Conservation (phyloP, 2,888 invertebrate genomes). For the Liodrosophila aerea region DNA sequence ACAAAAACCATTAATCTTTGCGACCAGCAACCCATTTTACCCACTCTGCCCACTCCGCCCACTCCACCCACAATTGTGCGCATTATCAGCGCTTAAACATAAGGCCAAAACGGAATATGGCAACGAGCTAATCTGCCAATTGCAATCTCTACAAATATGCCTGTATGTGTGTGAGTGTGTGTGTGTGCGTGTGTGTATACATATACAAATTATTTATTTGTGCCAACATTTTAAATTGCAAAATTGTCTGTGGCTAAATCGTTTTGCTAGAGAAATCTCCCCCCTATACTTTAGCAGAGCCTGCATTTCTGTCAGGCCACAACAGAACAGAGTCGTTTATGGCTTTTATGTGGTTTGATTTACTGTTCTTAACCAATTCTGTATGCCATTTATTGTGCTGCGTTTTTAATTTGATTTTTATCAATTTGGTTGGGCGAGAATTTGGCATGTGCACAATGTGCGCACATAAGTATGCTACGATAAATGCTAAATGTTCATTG, state of each 20-base stretch:
- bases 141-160: conserved; percentile 64
- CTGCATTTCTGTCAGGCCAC: conserved; percentile 41
- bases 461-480: conserved; percentile 36
- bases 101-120: conserved; percentile 42
- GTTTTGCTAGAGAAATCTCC: conserved; percentile 42
- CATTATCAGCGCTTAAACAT: conserved; percentile 62
- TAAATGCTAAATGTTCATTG: conserved; percentile 56
- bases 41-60: background rate
- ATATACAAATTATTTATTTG: conserved; percentile 66
- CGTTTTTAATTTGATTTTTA: conserved; percentile 71
- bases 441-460: background rate
- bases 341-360: conserved; percentile 68
- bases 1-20: conserved; percentile 65
- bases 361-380: conserved; percentile 42
- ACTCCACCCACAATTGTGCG: conserved; percentile 26
- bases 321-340: conserved; percentile 64
- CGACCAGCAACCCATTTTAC: background rate
- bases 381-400: conserved; percentile 18
- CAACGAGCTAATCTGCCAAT: conserved; percentile 58
- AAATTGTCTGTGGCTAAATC: conserved; percentile 76
- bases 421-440: conserved; percentile 37
- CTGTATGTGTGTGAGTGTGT: conserved; percentile 1
- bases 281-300: background rate
- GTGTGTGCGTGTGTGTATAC: conserved; percentile 2
- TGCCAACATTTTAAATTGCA: conserved; percentile 70